Evolutionary conservation across 2,888 invertebrate species (phyloP), one percentile per base, ranked within the genome.

Genomic region (Lasioglossum vierecki): DNA sequence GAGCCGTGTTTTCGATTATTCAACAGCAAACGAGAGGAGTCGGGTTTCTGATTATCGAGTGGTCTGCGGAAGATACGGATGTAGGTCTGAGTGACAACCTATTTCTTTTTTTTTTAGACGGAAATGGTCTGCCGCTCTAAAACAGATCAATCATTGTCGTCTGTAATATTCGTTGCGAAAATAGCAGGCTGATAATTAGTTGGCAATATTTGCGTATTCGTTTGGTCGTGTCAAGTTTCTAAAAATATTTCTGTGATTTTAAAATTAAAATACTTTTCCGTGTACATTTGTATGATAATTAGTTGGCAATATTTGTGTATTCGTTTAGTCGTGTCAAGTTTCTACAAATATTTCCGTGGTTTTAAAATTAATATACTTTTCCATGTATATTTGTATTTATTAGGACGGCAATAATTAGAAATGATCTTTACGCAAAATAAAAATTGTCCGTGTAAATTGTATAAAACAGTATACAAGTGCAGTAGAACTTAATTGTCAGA

Each of bases 21-120:
- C 15, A n/a, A 15, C 46, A 35, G 6, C 49, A 26, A 68, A n/a
- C 5, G 49, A n/a, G 49, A 13, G n/a, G 49, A 3, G 18, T 77
- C 68, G n/a, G 18, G 39, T 68, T 70, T 70, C 70, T 11, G 77
- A 77, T 70, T 77, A 70, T 41, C 22, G 26, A 18, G 39, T 57
- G 70, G 70, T 39, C 53, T 11, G 68, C 18, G 8, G 13, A 70
- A 57, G 53, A 41, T 30, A 70, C 2, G 70, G 22, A 11, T 44
- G 22, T 66, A n/a, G n/a, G 26, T 46, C 30, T 30, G 30, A 22
- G 5, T 22, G 68, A 68, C 70, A 72, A 44, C n/a, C 13, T 49
- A 49, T 71, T 68, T 49, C 22, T 79, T 49, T 49, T 26, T 79
- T 49, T 30, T 53, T 30, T 4, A 39, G n/a, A 22, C 26, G 3